These are phyloP conservation scores for Crepidodera aurea DNA, from an alignment of 2,888 invertebrate genomes.

Conservation along the genomic window DNA sequence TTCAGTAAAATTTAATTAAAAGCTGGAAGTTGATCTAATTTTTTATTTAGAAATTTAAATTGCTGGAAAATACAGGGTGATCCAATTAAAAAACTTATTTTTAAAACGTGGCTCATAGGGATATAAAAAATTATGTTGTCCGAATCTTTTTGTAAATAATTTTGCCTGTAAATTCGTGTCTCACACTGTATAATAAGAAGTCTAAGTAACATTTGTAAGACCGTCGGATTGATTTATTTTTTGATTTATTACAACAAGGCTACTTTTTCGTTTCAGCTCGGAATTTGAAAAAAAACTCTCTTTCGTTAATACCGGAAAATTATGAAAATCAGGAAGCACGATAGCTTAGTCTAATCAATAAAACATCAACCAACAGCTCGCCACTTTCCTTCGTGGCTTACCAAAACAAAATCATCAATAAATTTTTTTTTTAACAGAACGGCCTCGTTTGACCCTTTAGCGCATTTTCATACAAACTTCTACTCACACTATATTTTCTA, in stretches of 20 bases:
- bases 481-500: conserved; percentile 49
- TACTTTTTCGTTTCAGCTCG: conserved; percentile 29
- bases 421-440: conserved; percentile 38
- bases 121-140: no score
- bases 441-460: conserved; percentile 28
- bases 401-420: conserved; percentile 34
- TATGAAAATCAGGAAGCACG: conserved; percentile 58
- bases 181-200: no score
- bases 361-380: conserved; percentile 43
- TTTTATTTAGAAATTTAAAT: no score
- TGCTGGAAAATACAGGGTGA: no score
- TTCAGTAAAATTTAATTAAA: no score
- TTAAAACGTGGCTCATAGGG: no score
- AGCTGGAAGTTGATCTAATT: no score
- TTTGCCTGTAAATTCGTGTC: no score
- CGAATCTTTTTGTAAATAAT: no score
- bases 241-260: not conserved
- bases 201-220: no score
- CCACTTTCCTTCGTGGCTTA: conserved; percentile 30
- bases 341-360: conserved; percentile 48
- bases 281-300: conserved; percentile 49
- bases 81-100: no score
- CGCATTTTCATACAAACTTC: conserved; percentile 32
- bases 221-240: not conserved
- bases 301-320: conserved; percentile 50